Evolutionary conservation across 2,888 invertebrate species (phyloP), one percentile per base, ranked within the genome.

Genomic region (Perizoma affinitatum): DNA sequence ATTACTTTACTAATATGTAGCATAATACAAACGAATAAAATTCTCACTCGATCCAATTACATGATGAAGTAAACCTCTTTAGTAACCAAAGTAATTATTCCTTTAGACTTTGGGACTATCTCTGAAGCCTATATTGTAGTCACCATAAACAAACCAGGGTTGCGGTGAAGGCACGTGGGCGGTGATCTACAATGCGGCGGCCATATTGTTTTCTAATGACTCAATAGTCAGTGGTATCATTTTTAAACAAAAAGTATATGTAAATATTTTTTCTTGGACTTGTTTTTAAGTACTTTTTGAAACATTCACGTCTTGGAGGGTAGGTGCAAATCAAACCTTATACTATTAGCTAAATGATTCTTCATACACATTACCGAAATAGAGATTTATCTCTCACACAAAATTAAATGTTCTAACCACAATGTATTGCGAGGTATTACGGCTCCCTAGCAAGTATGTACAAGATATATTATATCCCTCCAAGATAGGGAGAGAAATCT

Each of bases 321-420:
- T 38, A 38, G 36, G 38, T 43, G 8, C 4, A 61, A 57, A 61
- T 57, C 54, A 56, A 49, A 53, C 22, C 45, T 45, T 4, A 53
- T 42, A 41, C 52, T 56, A 53, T 62, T 66, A 61, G 61, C 60
- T 51, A 50, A 60, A 58, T 53, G 61, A 67, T 69, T 58, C 61
- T 59, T 67, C 67, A 73, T 68, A 76, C 73, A 79, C 76, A 81
- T 84, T 81, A 82, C 77, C 78, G 78, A 86, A 87, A 90, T 85
- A 79, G 80, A 84, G 83, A 89, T 88, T 86, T 83, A 89, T 74
- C 60, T 65, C 68, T 68, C 70, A 77, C 74, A 79, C 82, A 83
- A 87, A 87, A 91, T 90, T 89, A 90, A 89, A 89, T 84, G 88
- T 79, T 80, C 83, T 87, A 84, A 88, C 90, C 90, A 71, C 90